Evolutionary conservation across 2,797 vertebrate species (phyloP).

Genomic region (Taenioides sp.): DNA sequence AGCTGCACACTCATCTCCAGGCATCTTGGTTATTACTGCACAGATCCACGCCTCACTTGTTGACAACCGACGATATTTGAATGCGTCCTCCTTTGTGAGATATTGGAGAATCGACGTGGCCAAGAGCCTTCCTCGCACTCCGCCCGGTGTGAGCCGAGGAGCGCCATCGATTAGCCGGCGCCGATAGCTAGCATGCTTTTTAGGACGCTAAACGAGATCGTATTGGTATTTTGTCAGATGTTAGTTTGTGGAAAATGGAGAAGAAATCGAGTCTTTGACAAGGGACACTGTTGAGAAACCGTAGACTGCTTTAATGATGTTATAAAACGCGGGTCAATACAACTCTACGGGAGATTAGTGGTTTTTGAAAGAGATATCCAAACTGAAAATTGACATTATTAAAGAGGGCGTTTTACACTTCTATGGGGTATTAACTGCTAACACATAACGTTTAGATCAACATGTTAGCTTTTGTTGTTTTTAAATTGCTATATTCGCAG

Average conservation of each 20-base stretch:
- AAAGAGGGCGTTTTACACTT: no score
- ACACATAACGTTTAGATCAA: no score
- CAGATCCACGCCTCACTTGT: constrained; percentile 10
- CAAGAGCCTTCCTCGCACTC: constrained; percentile 31
- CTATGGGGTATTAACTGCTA: no score
- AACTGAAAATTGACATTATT: no score
- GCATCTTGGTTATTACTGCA: constrained; percentile 7
- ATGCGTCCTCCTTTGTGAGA: constrained; percentile 12
- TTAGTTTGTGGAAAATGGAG: neutral
- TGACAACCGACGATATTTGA: constrained; percentile 2
- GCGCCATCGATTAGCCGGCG: constrained; percentile 44
- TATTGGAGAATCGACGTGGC: constrained; percentile 30
- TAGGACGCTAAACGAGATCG: constrained; percentile 42
- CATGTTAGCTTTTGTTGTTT: no score
- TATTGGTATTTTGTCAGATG: constrained; percentile 28
- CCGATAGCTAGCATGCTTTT: constrained; percentile 30
- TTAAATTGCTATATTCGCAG: no score
- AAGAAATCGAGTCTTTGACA: constrained; percentile 17
- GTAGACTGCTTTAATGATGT: no score
- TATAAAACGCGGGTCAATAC: no score
- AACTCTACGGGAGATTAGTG: no score
- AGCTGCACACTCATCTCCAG: neutral
- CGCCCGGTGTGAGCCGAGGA: constrained; percentile 44
- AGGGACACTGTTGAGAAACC: constrained; percentile 16
- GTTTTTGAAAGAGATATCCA: no score